Percentiles rank a stretch among this genome's conserved stretches.
phyloP scores from a whole-genome alignment of 2,797 vertebrate genomes.

The Myotis planiceps region DNA sequence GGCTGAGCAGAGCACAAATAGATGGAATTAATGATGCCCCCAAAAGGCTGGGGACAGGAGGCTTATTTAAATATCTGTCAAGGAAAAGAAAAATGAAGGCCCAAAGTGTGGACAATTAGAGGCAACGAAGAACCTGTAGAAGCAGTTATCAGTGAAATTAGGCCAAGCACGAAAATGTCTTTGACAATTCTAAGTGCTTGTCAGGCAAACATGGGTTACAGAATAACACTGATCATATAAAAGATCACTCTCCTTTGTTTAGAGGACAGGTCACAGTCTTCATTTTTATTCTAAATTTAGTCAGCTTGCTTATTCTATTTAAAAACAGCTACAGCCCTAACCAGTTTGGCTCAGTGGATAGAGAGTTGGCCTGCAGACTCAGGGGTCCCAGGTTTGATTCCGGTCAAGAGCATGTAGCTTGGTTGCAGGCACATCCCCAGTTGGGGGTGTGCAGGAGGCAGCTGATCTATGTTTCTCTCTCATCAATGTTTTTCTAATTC shows the following conservation, averaged over 20 bases:
- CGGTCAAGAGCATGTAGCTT: no score
- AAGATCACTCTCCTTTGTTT: background rate
- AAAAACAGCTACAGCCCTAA: background rate
- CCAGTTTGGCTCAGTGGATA: no score
- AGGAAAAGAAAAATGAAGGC: conserved; percentile 36
- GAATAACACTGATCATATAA: background rate
- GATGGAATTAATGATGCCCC: background rate
- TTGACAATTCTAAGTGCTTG: background rate
- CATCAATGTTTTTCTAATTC: no score
- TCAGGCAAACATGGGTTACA: background rate
- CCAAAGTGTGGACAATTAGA: background rate
- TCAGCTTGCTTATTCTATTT: background rate
- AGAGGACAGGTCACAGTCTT: background rate
- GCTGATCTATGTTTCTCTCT: no score
- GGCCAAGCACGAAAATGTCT: background rate
- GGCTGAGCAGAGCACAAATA: background rate
- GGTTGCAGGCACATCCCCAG: no score
- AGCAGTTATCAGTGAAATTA: background rate
- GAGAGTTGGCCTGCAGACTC: no score
- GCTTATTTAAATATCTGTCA: conserved; percentile 2
- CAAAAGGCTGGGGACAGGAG: background rate
- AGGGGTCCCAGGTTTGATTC: no score
- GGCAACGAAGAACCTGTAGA: background rate
- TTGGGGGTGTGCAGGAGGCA: no score
- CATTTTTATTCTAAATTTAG: background rate